Conservation (phyloP, 2,888 invertebrate genomes). For the Cryptus armator region DNA sequence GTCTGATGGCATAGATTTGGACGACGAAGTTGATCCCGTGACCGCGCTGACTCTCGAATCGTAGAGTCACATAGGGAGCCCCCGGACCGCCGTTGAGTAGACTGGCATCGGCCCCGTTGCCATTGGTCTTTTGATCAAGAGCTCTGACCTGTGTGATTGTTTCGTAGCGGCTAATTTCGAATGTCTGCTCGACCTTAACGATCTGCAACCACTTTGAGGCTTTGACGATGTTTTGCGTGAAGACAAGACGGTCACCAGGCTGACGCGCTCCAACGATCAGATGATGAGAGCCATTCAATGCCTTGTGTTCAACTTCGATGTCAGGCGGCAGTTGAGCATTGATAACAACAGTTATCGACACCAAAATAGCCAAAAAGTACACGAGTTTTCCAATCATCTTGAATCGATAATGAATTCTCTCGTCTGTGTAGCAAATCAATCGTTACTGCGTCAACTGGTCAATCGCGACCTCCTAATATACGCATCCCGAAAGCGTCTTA, state of each 20-base stretch:
- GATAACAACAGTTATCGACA: not conserved
- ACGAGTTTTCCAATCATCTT: not conserved
- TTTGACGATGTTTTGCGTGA: slow-evolving; percentile 73
- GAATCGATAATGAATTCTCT: not conserved
- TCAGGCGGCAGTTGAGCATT: not conserved
- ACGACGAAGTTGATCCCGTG: slow-evolving; percentile 85
- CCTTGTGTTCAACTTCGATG: not conserved
- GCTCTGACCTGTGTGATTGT: slow-evolving; percentile 83
- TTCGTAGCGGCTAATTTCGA: slow-evolving; percentile 69
- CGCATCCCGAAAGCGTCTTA: not conserved
- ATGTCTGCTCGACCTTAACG: slow-evolving; percentile 72
- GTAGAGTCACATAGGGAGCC: slow-evolving; percentile 79
- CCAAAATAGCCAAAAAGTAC: not conserved
- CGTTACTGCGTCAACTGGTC: not conserved
- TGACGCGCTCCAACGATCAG: slow-evolving; percentile 74
- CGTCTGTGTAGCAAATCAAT: not conserved
- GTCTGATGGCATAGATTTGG: slow-evolving; percentile 81
- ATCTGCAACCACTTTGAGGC: slow-evolving; percentile 74
- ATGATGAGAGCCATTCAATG: slow-evolving; percentile 71
- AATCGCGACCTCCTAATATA: slow-evolving; percentile 14
- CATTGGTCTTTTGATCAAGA: slow-evolving; percentile 84
- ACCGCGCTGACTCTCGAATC: slow-evolving; percentile 85
- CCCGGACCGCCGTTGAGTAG: slow-evolving; percentile 84
- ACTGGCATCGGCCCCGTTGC: slow-evolving; percentile 84
- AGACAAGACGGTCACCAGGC: slow-evolving; percentile 73